Evolutionary conservation across 2,888 invertebrate species (phyloP).

Genomic region (Leptopterna dolabrata): DNA sequence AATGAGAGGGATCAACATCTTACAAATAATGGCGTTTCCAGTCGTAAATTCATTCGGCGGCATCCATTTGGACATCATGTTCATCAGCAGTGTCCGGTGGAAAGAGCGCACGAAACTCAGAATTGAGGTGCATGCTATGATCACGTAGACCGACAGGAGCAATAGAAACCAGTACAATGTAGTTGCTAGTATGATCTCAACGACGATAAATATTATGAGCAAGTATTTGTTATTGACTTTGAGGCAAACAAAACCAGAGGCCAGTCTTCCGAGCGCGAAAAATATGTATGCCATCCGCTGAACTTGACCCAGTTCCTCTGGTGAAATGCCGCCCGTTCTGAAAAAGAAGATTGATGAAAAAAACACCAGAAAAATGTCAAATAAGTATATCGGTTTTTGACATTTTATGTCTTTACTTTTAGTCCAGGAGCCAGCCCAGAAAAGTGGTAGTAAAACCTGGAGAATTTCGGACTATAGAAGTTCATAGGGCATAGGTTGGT

Average conservation of each 20-base stretch:
- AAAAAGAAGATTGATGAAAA: background rate
- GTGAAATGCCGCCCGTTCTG: background rate
- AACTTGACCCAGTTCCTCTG: background rate
- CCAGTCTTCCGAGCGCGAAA: background rate
- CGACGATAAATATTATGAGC: background rate
- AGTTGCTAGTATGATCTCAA: background rate
- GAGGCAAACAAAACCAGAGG: background rate
- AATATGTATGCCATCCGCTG: background rate
- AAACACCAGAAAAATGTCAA: too few species aligned
- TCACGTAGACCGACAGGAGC: background rate
- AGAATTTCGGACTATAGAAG: too few species aligned
- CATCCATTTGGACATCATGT: slow-evolving; percentile 34
- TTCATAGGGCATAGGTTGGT: too few species aligned
- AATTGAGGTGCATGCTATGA: background rate
- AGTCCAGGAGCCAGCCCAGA: too few species aligned
- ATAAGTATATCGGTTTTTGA: too few species aligned
- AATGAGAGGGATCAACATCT: background rate
- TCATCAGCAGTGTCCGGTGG: background rate
- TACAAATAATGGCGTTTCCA: background rate
- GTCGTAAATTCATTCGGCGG: background rate
- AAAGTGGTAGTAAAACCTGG: too few species aligned
- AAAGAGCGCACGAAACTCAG: background rate
- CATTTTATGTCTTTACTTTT: too few species aligned
- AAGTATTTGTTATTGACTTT: slow-evolving; percentile 22
- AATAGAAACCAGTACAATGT: background rate